Evolutionary conservation across 2,113 vertebrate genomes (phyloP), one percentile per base, ranked within the genome.

Genomic region (Dolichotis patagonum): DNA sequence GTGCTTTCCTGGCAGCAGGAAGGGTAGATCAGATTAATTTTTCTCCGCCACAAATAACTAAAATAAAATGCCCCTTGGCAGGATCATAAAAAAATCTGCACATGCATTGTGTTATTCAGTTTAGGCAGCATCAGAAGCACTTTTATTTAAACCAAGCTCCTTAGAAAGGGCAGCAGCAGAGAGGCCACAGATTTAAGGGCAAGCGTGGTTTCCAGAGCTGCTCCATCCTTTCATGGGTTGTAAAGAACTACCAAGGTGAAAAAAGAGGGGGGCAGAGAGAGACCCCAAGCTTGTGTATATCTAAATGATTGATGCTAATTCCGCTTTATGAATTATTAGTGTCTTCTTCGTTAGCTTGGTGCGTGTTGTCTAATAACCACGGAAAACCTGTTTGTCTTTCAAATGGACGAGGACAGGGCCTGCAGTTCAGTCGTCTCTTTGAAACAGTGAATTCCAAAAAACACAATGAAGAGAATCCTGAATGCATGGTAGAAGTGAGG

Each of bases 131-230:
- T 49, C 5, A 43, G 69, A 95, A 97, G 35, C 35, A 71, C 14
- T 77, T 52, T 88, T 88, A n/a, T n/a, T 63, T 90, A 90, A 90
- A 82, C 75, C 52, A 56, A 90, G 28, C 58, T 41, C 85, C 93
- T 85, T 84, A 8, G 62, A 75, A 93, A 90, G 2, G 87, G 30
- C 30, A 24, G 22, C 43, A 84, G 5, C 2, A 46, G 62, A 93
- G 62, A 95, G 62, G 49, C 60, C 58, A 38, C 7, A 9, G 52
- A 87, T 77, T 63, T 80, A 69, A 90, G 20, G 46, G 43, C 20
- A 63, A n/a, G 81, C 71, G 85, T 35, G 86, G 52, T 88, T 87
- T 80, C 67, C 7, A 49, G n/a, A 91, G 24, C 92, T 58, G 49
- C n/a, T 75, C 63, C 32, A 12, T 5, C 49, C n/a, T 94, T 87